phyloP scores from a whole-genome alignment of 2,797 vertebrate species.

The Notamacropus eugenii region DNA sequence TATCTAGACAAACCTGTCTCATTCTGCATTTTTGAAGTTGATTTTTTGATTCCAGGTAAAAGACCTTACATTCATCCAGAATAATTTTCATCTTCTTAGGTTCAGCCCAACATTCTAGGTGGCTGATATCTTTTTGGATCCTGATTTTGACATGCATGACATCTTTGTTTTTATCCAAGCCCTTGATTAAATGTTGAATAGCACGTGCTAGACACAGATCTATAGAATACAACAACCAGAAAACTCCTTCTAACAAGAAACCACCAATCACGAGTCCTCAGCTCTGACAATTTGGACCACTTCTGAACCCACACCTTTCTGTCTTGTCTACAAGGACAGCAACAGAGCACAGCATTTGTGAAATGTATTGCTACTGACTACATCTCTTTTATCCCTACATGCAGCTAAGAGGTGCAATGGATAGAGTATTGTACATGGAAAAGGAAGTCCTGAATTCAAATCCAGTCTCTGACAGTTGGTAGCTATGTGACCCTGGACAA shows the following conservation, averaged over 20 bases:
- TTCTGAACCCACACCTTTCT: neutral
- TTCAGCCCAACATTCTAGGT: neutral
- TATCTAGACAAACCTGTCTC: neutral
- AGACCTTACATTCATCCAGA: neutral
- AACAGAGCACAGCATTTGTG: neutral
- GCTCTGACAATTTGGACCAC: neutral
- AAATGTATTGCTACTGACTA: no score
- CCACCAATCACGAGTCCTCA: neutral
- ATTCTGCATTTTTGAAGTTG: conserved; percentile 3
- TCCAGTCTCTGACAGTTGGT: no score
- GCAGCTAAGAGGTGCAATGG: no score
- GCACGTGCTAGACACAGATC: neutral
- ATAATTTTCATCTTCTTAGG: neutral
- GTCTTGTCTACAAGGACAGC: neutral
- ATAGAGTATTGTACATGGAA: no score
- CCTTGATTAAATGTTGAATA: conserved; percentile 12
- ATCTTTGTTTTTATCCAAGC: conserved; percentile 17
- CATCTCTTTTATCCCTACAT: no score
- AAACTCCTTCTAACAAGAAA: neutral
- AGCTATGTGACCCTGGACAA: no score
- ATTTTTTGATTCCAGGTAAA: neutral
- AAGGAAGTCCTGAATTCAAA: no score
- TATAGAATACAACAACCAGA: neutral
- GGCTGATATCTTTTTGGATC: neutral
- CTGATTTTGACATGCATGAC: neutral